Evolutionary conservation across 2,888 invertebrate species (phyloP), one percentile per base, ranked within the genome.

Genomic region (Hecatera dysodea): DNA sequence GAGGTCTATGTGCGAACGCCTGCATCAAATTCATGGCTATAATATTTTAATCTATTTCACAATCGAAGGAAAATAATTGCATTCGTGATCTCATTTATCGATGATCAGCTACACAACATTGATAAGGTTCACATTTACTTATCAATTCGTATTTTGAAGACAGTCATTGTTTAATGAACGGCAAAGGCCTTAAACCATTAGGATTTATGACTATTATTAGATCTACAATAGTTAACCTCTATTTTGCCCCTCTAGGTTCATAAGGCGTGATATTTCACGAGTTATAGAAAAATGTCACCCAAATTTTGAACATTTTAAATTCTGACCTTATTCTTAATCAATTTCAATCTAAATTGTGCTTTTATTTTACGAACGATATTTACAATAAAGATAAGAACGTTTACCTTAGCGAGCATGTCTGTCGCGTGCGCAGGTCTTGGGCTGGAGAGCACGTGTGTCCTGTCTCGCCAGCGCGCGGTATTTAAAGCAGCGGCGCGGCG

Each of bases 401-500:
- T 82, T 93, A 95, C 95, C 95, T 95, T 95, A 87, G 94, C 93
- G 85, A 94, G 86, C 95, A 95, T 95, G 90, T 86, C 88, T 90
- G 90, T 88, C 84, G 93, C 90, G 93, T 90, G 92, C 91, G 89
- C 86, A 83, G 87, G 86, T 86, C 80, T 83, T 82, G 84, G 59
- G 81, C 65, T 74, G 72, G 75, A 78, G 77, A 89, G 89, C 93
- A 93, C 94, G 92, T 93, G 94, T 95, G 93, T 6, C 64, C 44
- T 27, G 44, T 39, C 57, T 61, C 55, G 79, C 83, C 72, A 55
- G 75, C 71, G 80, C 81, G 60, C 84, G 85, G 89, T 89, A 87
- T 94, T 90, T 94, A 93, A 93, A 91, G 80, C 76, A 8, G 33
- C 44, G 5, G 27, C 24, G 86, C 86, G 62, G 68, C 67, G 46